These are phyloP conservation scores for Toxotes chatareus DNA, from an alignment of 2,113 vertebrate genomes.

Conservation along the genomic window DNA sequence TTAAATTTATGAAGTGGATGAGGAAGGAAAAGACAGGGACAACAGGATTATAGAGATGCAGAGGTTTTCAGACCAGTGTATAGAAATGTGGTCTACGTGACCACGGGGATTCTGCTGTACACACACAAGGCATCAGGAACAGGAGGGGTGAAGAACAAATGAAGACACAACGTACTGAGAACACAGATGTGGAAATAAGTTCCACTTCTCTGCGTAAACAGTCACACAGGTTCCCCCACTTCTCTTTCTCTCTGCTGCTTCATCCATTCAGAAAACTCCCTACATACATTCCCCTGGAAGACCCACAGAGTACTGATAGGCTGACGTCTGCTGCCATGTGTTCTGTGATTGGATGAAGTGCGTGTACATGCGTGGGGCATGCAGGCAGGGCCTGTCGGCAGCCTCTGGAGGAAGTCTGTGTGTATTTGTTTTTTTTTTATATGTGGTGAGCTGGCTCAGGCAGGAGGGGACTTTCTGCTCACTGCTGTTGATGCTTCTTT, in stretches of 20 bases:
- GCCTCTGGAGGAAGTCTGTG: not conserved
- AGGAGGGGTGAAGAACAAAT: not conserved
- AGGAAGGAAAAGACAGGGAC: no score
- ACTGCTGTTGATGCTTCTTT: no score
- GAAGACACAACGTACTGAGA: not conserved
- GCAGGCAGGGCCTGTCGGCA: constrained; percentile 49
- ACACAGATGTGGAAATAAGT: not conserved
- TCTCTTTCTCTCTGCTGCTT: not conserved
- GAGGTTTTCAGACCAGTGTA: not conserved
- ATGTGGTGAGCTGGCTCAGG: no score
- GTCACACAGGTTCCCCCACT: constrained; percentile 1
- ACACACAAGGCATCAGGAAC: not conserved
- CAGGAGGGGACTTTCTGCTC: no score
- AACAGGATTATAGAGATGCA: not conserved
- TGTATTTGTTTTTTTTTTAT: not conserved
- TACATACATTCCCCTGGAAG: not conserved
- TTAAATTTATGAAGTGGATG: no score
- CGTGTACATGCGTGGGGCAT: constrained; percentile 63
- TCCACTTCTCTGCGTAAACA: no score
- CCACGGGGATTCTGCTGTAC: no score
- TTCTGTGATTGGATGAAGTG: constrained; percentile 61
- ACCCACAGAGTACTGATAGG: constrained; percentile 55
- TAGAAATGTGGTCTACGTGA: not conserved
- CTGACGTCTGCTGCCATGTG: constrained; percentile 5
- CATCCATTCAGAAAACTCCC: not conserved